Evolutionary conservation across 2,797 vertebrate genomes (phyloP).

Genomic region (Macropodus opercularis): DNA sequence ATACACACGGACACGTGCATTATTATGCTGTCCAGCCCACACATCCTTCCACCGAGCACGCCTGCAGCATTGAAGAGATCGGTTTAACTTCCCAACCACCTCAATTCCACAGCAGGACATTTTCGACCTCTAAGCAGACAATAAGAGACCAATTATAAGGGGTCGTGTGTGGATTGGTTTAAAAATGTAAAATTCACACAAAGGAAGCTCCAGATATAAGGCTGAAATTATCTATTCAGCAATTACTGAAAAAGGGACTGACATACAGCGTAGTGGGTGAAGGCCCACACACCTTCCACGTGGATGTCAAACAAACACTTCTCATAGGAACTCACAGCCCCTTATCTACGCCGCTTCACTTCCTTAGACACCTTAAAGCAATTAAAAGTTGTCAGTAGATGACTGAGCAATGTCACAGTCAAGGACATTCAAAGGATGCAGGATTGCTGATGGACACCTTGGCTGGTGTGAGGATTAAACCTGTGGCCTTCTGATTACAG

Average conservation of each 20-base stretch:
- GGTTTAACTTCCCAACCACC: conserved; percentile 14
- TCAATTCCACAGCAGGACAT: conserved; percentile 23
- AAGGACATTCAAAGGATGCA: conserved; percentile 43
- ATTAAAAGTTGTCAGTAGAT: conserved; percentile 24
- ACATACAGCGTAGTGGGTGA: no score
- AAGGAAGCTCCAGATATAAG: no score
- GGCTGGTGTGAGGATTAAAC: conserved; percentile 54
- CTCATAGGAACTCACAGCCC: neutral
- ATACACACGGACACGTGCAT: conserved; percentile 25
- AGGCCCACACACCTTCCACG: neutral
- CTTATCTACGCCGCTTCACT: neutral
- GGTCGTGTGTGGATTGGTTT: neutral
- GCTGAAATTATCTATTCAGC: no score
- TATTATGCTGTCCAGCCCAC: conserved; percentile 31
- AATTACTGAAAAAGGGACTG: no score
- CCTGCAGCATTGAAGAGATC: conserved; percentile 42
- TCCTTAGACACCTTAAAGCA: conserved; percentile 4
- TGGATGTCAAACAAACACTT: neutral
- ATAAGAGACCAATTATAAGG: conserved; percentile 28
- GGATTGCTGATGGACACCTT: conserved; percentile 29
- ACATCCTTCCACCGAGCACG: conserved; percentile 21
- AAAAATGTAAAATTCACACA: no score
- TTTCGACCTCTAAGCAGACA: conserved; percentile 28
- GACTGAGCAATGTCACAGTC: conserved; percentile 49
- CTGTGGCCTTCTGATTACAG: conserved; percentile 54